Base-by-base conservation (phyloP, 2,797 vertebrate species). In the Oreochromis mossambicus region DNA sequence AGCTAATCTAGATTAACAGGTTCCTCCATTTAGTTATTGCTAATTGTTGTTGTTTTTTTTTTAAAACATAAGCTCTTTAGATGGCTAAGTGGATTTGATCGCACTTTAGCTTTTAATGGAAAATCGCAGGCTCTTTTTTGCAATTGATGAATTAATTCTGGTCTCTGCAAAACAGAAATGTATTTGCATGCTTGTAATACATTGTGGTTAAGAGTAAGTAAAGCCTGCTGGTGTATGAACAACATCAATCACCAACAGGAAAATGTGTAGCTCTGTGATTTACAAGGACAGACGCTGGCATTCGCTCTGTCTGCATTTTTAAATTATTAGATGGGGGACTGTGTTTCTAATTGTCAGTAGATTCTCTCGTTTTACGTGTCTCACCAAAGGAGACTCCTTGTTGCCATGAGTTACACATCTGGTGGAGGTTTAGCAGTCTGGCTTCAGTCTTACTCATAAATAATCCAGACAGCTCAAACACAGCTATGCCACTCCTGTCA, bases 391-490 rank as follows among this genome's bases (percentile, higher is more conserved):
- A 82, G 78, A 43, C 29, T 84, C 51, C 54, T 66, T 81, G 68
- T 88, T 80, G 85, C 15, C 46, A 79, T 51, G 83, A 84, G 75
- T 87, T 90, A 79, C 51, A 86, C 83, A 89, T 90, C 80, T 90
- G 83, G 43, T 90, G 77, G 80, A 85, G 83, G 66, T 88, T 85
- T 41, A 70, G 84, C 81, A 84, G 84, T 77, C 78, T 91, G 85
- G 73, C 78, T 77, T 41, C 79, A 52, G 38, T 84, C 77, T 93
- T 91, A 89, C 86, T 92, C 91, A 89, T 91, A 87, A 90, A 94
- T 91, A 91, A 92, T 92, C 90, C 85, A 92, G 83, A 87, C 73
- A 34, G 86, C 51, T 79, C 48, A 86, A 76, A 87, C 83, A 91
- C 66, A 81, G 79, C 80, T 55, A 21, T 86, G 84, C 84, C 82